phyloP scores from a whole-genome alignment of 1,140 invertebrate genomes.

The Andrena cerasifolii region DNA sequence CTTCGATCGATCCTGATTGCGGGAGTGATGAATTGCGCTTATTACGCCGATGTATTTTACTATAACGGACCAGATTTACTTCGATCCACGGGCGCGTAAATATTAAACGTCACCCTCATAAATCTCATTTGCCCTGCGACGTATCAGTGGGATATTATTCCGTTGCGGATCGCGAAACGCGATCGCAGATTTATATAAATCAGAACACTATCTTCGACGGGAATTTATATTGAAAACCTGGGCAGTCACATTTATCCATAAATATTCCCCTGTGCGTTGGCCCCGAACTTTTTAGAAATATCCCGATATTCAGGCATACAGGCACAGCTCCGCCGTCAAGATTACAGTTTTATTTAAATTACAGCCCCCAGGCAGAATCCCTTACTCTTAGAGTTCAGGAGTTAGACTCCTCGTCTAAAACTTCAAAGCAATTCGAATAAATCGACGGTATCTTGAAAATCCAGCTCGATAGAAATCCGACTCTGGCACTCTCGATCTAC shows the following conservation, averaged over 20 bases:
- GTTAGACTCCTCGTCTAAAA: neutral
- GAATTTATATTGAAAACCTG: conserved; percentile 14
- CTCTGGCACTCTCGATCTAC: neutral
- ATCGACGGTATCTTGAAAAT: neutral
- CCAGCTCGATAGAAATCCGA: neutral
- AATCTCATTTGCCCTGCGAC: conserved; percentile 40
- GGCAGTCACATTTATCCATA: neutral
- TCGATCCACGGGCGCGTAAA: conserved; percentile 25
- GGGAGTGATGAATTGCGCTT: conserved; percentile 25
- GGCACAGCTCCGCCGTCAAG: neutral
- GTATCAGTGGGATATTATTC: conserved; percentile 30
- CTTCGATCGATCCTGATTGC: neutral
- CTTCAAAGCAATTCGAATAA: neutral
- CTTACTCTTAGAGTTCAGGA: neutral
- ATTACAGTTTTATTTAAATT: conserved; percentile 21
- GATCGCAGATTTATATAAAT: conserved; percentile 29
- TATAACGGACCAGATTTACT: conserved; percentile 1
- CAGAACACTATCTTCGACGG: conserved; percentile 6
- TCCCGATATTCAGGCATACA: conserved; percentile 12
- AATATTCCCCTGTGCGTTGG: neutral
- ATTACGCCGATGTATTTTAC: conserved; percentile 13
- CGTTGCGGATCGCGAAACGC: neutral
- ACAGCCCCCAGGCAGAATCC: neutral
- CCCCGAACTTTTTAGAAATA: neutral
- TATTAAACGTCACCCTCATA: conserved; percentile 21